Conservation (phyloP, 1,140 invertebrate genomes). For the Popillia japonica region DNA sequence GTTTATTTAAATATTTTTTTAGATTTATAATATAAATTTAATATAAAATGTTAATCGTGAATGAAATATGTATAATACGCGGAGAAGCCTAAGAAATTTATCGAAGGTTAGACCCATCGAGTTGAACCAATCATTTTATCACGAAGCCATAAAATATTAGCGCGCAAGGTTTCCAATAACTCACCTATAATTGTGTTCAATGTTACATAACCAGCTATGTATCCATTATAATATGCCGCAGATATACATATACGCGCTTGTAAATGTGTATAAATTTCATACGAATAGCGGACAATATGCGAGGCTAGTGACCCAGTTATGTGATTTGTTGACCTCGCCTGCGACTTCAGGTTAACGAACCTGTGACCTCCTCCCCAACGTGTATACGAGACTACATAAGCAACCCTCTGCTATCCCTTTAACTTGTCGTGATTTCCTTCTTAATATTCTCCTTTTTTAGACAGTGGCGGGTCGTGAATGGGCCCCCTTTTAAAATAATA, state of each 20-base stretch:
- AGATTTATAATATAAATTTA: too few relatives aligned
- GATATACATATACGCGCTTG: neutral
- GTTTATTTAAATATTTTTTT: too few relatives aligned
- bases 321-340: slow-evolving; percentile 28
- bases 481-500: neutral
- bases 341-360: slow-evolving; percentile 23
- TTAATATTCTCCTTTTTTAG: neutral
- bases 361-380: slow-evolving; percentile 4
- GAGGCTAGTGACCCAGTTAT: slow-evolving; percentile 34
- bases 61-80: too few relatives aligned
- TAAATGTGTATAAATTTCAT: neutral
- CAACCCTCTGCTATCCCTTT: neutral
- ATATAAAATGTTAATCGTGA: too few relatives aligned
- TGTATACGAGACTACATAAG: neutral
- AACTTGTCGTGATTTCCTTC: neutral
- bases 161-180: neutral
- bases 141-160: slow-evolving; percentile 21
- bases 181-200: slow-evolving; percentile 17
- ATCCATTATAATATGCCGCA: neutral
- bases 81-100: neutral
- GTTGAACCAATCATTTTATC: neutral
- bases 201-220: neutral
- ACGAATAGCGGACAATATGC: slow-evolving; percentile 14
- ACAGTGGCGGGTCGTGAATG: neutral
- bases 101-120: neutral